Evolutionary conservation across 2,113 vertebrate genomes (phyloP), one percentile per base, ranked within the genome.

Genomic region (Sinocyclocheilus anshuiensis): DNA sequence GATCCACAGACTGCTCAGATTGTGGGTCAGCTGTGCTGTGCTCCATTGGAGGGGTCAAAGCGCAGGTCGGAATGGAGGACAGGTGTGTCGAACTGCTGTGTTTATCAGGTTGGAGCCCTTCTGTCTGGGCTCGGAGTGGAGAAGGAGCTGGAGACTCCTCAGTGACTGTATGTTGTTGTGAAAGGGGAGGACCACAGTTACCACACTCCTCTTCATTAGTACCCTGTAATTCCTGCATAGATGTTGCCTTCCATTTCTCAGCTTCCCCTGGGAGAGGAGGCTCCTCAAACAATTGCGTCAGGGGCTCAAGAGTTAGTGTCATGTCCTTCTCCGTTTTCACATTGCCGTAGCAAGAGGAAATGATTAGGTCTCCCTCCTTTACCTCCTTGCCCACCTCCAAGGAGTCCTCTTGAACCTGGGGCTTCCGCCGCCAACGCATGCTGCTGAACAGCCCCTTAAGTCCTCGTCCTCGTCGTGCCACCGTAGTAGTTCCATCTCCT

Each of bases 1-100:
- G 93, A 90, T 96, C 96, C 88, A 96, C 95, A 6, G 96, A 97
- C 10, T 95, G 97, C 92, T 99, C 98, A n/a, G 97, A 97, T 90
- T 97, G 97, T 48, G 97, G 97, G 91, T 98, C 97, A 55, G 91
- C 81, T 89, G 95, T 95, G 94, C 95, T 94, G 86, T 95, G 96
- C 89, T 97, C 95, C 95, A 91, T 95, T 89, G 94, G 95, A 89
- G 93, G 94, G 3, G 92, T 95, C 72, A 93, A 90, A 39, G 86
- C 95, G 81, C 20, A 93, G 91, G 76, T 71, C 10, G 92, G 91
- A 77, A 92, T 92, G 45, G 93, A 92, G 50, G 92, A 77, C 5
- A 92, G 91, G 29, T 67, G 71, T 48, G 20, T 80, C 16, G 82
- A 80, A 74, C 67, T 39, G 24, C 20, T 61, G 2, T 89, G 87